Conservation (phyloP, 1,140 invertebrate genomes). For the Bombyx mori region ASM3026992v2 NC_085113.1:6066501-6067000, state of each 20-base stretch:
- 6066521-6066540: too few relatives aligned
- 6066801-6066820: constrained; percentile 63
- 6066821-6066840: constrained; percentile 34
- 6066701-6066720: constrained; percentile 61
- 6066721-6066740: constrained; percentile 72
- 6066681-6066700: constrained; percentile 40
- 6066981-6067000: too few relatives aligned
- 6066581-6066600: too few relatives aligned
- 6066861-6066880: constrained; percentile 69
- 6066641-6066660: background rate
- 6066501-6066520: too few relatives aligned
- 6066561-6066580: too few relatives aligned
- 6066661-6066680: background rate
- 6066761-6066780: constrained; percentile 52
- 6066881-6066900: constrained; percentile 68
- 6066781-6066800: constrained; percentile 55
- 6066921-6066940: background rate
- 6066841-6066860: constrained; percentile 76
- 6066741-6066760: constrained; percentile 44
- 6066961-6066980: too few relatives aligned
- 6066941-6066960: too few relatives aligned
- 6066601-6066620: too few relatives aligned
- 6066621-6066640: too few relatives aligned
- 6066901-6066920: constrained; percentile 8
- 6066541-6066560: too few relatives aligned